Evolutionary conservation across 1,140 invertebrate species (phyloP), one percentile per base, ranked within the genome.

Genomic region (Penaeus chinensis): DNA sequence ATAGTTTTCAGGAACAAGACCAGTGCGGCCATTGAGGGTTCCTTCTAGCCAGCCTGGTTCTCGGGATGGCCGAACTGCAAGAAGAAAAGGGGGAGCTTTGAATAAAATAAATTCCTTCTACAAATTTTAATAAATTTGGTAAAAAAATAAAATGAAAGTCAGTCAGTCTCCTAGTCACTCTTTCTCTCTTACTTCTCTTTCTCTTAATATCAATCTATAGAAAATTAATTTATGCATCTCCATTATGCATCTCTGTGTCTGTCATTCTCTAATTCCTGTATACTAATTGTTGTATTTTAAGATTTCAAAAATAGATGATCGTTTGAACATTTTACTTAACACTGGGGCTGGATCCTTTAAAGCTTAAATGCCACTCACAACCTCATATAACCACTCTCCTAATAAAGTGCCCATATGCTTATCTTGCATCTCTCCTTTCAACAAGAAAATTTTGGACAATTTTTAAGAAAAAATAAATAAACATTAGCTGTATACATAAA

Each of bases 31-130:
- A 93, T 98, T 97, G 85, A 99, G 93, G 37, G 96, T 97, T 80
- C 98, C 98, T 92, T 99, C 97, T 89, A 99, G 93, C 98, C 98
- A 99, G 79, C 98, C 98, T 11, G 98, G 98, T 93, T 99, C 98
- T 90, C 95, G 94, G 22, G 97, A 98, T 89, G 95, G 94, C 91
- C 96, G 95, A 89, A 99, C 97, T 98, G 93, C 71, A 94, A 94
- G 91, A 89, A 83, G 91, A 85, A 91, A 89, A 90, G 91, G 42
- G 19, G 47, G 5, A 65, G 0, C 54, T 13, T 78, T 71, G 77
- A 82, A 90, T 84, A 90, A 90, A 74, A 89, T 91, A 32, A 90
- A 19, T 47, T 78, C 32, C 86, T 32, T 20, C 19, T 18, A 10
- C 27, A 37, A 47, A 8, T 86, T 20, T 19, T 42, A 60, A 63